Percentiles rank a stretch among this genome's conserved stretches.
phyloP scores from a whole-genome alignment of 1,140 invertebrate species.

The Trichogramma pretiosum region DNA sequence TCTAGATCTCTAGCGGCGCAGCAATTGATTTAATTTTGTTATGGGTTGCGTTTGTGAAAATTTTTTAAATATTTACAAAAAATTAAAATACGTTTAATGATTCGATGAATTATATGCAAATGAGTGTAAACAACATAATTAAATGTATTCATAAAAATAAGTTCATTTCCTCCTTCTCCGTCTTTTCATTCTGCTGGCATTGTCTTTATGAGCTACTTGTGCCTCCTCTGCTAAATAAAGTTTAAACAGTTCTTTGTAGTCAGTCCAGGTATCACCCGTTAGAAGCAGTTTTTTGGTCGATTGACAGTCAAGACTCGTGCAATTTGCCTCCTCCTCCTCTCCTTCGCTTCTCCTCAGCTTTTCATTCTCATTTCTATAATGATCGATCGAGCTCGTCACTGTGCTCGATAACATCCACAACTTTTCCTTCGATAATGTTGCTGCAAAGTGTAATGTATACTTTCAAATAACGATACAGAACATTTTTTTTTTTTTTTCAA shows the following conservation, averaged over 20 bases:
- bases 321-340: constrained; percentile 13
- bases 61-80: background rate
- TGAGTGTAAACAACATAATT: too few relatives aligned
- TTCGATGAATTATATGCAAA: too few relatives aligned
- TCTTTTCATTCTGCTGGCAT: background rate
- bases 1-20: too few relatives aligned
- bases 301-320: constrained; percentile 23
- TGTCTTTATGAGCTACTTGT: background rate
- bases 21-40: too few relatives aligned
- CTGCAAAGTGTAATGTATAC: constrained; percentile 20
- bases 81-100: too few relatives aligned
- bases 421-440: constrained; percentile 11
- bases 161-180: background rate
- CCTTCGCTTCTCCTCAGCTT: too few relatives aligned
- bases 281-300: constrained; percentile 17
- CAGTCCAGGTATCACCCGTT: constrained; percentile 23
- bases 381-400: constrained; percentile 26
- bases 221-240: constrained; percentile 29
- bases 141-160: too few relatives aligned
- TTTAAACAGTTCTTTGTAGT: constrained; percentile 28
- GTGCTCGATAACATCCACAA: constrained; percentile 24
- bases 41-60: too few relatives aligned
- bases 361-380: constrained; percentile 21
- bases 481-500: too few relatives aligned
- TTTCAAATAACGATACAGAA: too few relatives aligned